Percentiles rank a stretch among this genome's conserved stretches.
These are phyloP conservation scores for Serilophus lunatus DNA, from an alignment of 2,113 vertebrate genomes.

Conservation along the genomic window DNA sequence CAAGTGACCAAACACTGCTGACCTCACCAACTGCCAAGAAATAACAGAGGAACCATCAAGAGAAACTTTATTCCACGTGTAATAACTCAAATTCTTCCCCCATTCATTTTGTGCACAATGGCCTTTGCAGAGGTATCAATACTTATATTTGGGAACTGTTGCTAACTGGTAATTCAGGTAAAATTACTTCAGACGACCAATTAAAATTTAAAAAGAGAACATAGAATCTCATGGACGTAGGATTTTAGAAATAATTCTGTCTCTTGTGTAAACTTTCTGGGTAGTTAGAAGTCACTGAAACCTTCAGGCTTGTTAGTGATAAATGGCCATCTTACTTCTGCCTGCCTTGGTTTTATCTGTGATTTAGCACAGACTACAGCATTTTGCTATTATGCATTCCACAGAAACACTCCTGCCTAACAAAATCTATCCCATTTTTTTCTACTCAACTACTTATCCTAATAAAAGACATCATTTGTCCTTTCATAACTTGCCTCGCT, in stretches of 20 bases:
- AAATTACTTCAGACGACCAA: background rate
- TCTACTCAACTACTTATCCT: background rate
- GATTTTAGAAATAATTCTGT: background rate
- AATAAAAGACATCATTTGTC: background rate
- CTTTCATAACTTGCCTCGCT: background rate
- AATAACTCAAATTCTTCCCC: background rate
- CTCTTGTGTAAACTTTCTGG: background rate
- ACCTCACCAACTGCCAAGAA: background rate
- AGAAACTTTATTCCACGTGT: background rate
- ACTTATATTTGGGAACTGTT: background rate
- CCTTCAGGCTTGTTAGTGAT: background rate
- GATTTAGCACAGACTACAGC: background rate
- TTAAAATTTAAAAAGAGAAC: background rate
- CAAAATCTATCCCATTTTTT: background rate
- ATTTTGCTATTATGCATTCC: background rate
- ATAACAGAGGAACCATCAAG: background rate
- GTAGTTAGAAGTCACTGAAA: background rate
- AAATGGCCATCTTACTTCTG: background rate
- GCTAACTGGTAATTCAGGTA: background rate
- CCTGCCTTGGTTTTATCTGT: background rate
- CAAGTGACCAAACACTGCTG: background rate
- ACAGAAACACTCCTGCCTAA: background rate
- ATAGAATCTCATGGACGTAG: background rate
- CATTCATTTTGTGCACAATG: background rate
- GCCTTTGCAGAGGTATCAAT: background rate